phyloP scores from a whole-genome alignment of 1,140 invertebrate genomes.

The Episyrphus balteatus region DNA sequence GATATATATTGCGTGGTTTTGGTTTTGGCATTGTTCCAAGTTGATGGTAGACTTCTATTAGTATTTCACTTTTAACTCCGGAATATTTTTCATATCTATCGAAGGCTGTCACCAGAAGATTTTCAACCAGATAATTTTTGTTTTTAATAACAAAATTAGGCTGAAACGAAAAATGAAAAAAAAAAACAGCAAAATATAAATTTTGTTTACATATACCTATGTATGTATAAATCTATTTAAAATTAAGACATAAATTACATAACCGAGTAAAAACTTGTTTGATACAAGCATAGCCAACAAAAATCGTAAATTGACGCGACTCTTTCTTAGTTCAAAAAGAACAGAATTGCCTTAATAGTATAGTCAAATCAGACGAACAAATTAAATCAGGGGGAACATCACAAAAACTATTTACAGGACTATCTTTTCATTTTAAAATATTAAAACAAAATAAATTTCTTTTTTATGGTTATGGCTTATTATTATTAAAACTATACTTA shows the following conservation, averaged over 20 bases:
- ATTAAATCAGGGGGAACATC: too few relatives aligned
- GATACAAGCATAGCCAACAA: too few relatives aligned
- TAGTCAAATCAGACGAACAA: too few relatives aligned
- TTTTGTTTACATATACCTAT: too few relatives aligned
- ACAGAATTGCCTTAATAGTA: too few relatives aligned
- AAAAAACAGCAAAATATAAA: too few relatives aligned
- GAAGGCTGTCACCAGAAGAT: conserved; percentile 29
- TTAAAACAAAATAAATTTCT: conserved; percentile 1
- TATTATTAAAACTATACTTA: conserved; percentile 11
- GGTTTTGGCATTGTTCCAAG: conserved; percentile 24
- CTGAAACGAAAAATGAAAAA: conserved; percentile 9
- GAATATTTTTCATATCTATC: conserved; percentile 26
- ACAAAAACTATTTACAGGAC: neutral
- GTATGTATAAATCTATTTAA: too few relatives aligned
- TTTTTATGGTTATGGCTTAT: too few relatives aligned
- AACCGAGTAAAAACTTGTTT: too few relatives aligned
- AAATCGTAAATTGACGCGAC: too few relatives aligned
- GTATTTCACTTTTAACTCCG: conserved; percentile 18
- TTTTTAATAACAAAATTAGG: conserved; percentile 35
- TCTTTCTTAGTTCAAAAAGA: too few relatives aligned
- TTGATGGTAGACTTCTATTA: conserved; percentile 21
- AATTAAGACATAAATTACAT: too few relatives aligned
- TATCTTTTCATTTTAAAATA: neutral
- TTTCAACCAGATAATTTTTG: conserved; percentile 30
- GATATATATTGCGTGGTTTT: conserved; percentile 32